Evolutionary conservation across 2,113 vertebrate species (phyloP).

Genomic region (Sebastes fasciatus): DNA sequence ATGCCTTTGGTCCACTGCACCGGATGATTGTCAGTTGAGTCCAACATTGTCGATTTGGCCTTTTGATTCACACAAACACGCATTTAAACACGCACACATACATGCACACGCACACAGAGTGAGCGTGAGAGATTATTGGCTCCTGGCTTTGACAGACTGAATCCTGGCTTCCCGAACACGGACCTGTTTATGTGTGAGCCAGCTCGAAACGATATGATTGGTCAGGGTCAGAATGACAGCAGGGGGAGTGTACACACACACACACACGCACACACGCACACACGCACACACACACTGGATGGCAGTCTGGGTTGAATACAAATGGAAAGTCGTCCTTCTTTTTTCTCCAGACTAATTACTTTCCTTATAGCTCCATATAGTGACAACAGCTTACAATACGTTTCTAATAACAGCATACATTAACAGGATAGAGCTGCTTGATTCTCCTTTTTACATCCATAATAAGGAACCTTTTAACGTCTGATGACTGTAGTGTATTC

Average conservation of each 20-base stretch:
- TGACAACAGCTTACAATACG: constrained; percentile 15
- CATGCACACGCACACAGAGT: constrained; percentile 5
- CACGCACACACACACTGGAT: constrained; percentile 14
- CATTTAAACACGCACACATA: constrained; percentile 11
- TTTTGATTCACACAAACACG: constrained; percentile 54
- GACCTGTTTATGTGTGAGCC: constrained; percentile 57
- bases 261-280: constrained; percentile 22
- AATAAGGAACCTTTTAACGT: constrained; percentile 2
- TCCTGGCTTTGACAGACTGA: constrained; percentile 55
- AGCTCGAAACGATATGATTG: constrained; percentile 59
- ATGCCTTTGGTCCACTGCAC: constrained; percentile 73
- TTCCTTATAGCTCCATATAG: constrained; percentile 14
- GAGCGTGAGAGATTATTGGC: constrained; percentile 52
- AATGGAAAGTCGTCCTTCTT: constrained; percentile 35
- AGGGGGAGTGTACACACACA: background rate
- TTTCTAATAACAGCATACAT: constrained; percentile 7
- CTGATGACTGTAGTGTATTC: background rate
- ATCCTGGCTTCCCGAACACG: constrained; percentile 49
- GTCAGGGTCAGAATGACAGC: constrained; percentile 48
- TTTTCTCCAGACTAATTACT: constrained; percentile 56
- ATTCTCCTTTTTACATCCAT: constrained; percentile 3
- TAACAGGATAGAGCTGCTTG: background rate
- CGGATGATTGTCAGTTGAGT: constrained; percentile 76
- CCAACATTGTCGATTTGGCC: constrained; percentile 67
- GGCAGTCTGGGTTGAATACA: constrained; percentile 25